A percentile compares a stretch with the other conserved stretches of the same genome.
Conservation (phyloP, 2,797 vertebrate genomes). For the Alectoris magna region DNA sequence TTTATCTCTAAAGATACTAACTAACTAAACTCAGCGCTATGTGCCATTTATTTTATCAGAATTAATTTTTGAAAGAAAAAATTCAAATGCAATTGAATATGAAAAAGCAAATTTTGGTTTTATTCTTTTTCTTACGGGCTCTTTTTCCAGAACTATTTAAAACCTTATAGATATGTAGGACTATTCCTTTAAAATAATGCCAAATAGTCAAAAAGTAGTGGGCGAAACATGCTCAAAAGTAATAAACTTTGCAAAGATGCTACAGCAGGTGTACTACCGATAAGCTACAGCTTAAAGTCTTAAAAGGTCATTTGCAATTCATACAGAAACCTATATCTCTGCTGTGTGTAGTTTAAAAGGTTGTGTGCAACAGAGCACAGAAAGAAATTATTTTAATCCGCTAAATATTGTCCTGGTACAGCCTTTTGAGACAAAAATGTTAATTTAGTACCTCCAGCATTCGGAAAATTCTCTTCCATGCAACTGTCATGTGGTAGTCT, state of each 20-base stretch:
- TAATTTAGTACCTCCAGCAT: slow-evolving; percentile 5
- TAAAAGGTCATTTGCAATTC: slow-evolving; percentile 73
- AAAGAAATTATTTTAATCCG: slow-evolving; percentile 68
- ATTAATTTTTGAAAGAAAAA: neutral
- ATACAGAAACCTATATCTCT: slow-evolving; percentile 30
- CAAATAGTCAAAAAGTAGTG: neutral
- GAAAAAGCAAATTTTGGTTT: neutral
- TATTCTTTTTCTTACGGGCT: fast-evolving
- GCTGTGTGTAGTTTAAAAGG: slow-evolving; percentile 61
- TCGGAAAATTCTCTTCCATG: neutral
- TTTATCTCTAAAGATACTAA: neutral
- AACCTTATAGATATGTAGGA: neutral
- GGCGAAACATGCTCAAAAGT: neutral
- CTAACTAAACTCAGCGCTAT: neutral
- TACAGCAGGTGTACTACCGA: neutral
- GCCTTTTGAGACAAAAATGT: slow-evolving; percentile 49
- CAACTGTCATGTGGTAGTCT: neutral
- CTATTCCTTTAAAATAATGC: neutral
- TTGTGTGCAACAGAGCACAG: slow-evolving; percentile 62
- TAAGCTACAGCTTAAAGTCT: slow-evolving; percentile 56
- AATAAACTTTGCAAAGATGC: slow-evolving; percentile 24
- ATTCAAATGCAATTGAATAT: neutral
- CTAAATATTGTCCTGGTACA: slow-evolving; percentile 58
- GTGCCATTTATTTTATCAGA: neutral
- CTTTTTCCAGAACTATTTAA: neutral